Conservation (phyloP, 2,888 invertebrate genomes). For the Metalampra italica region DNA sequence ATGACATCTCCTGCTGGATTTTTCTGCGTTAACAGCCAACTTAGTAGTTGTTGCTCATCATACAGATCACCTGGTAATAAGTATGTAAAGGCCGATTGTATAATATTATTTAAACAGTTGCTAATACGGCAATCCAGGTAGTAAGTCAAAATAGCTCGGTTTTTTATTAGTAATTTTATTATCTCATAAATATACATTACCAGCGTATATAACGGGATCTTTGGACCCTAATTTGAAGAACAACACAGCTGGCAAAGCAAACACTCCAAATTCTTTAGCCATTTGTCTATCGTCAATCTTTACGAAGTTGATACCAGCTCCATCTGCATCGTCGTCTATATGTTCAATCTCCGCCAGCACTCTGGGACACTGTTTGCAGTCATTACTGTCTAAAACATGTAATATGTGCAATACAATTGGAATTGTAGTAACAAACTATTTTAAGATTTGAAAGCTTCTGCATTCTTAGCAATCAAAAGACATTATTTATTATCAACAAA, state of each 20-base stretch:
- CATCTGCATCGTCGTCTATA: constrained; percentile 95
- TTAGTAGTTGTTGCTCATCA: constrained; percentile 92
- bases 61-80: constrained; percentile 84
- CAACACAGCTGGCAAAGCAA: constrained; percentile 92
- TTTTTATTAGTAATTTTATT: too few relatives aligned
- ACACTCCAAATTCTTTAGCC: constrained; percentile 93
- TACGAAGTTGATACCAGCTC: constrained; percentile 93
- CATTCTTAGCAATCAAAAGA: too few relatives aligned
- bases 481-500: too few relatives aligned
- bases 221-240: constrained; percentile 93
- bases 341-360: constrained; percentile 93
- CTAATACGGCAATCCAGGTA: too few relatives aligned
- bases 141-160: too few relatives aligned
- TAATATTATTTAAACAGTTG: too few relatives aligned
- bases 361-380: constrained; percentile 95
- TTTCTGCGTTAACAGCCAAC: constrained; percentile 94
- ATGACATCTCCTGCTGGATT: constrained; percentile 95
- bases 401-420: constrained; percentile 65
- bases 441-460: neutral
- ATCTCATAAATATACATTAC: constrained; percentile 50
- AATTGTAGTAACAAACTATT: constrained; percentile 27
- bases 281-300: constrained; percentile 93
- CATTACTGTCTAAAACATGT: constrained; percentile 91
- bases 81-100: too few relatives aligned
- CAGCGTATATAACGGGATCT: constrained; percentile 94